Base-by-base conservation (phyloP, 2,888 invertebrate genomes). In the Hylaea fasciaria region DNA sequence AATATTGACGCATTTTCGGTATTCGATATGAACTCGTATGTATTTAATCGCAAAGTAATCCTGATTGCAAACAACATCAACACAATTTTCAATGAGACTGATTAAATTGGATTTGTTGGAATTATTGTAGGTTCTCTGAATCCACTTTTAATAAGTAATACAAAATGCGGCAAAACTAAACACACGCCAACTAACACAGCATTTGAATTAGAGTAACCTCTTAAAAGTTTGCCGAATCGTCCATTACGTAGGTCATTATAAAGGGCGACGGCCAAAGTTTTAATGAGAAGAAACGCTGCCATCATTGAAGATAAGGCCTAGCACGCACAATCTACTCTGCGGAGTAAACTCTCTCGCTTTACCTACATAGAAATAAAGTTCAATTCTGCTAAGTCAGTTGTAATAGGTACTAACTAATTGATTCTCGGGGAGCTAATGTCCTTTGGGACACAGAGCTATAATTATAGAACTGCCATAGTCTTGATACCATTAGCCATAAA, bases 321-420 rank as follows among this genome's bases (percentile, higher is more conserved):
- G n/a, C n/a, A 52, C 41, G 17, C 49, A 53, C 52, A 28, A 39
- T 44, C 57, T 49, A 48, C 46, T 32, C 47, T 12, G 44, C 55
- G 39, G 28, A 41, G 32, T 60, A 58, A 49, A 59, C 64, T 52
- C 39, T 28, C 40, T 54, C 39, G 16, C 57, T 13, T 47, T 63
- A 64, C 29, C 14, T 7, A 43, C 32, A 41, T 32, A 47, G 22
- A 28, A 44, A 62, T 62, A 70, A 57, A 58, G 69, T 66, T 62
- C 60, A 50, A 43, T 63, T 65, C 59, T 51, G 46, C 52, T 9
- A 28, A 40, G 51, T 49, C 65, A 72, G 57, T 56, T 61, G 73
- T 75, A 74, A 83, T 83, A n/a, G n/a, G n/a, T n/a, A 82, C 80
- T 70, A 68, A 72, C 76, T 86, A 87, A 87, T 88, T 86, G 86